Evolutionary conservation across 2,797 vertebrate species (phyloP).

Genomic region (Mionectes olivaceus): DNA sequence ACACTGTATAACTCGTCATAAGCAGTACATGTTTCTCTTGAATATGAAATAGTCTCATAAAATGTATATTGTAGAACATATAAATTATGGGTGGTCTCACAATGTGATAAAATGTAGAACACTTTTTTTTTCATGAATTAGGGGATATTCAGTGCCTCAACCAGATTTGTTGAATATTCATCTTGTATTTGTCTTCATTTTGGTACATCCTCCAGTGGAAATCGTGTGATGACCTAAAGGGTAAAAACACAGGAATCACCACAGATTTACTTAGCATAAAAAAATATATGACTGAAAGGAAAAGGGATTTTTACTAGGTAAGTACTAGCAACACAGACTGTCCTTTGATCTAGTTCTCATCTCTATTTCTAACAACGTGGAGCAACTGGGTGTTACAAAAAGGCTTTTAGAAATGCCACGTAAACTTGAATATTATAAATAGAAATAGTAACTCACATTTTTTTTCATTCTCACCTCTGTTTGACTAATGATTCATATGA

Average conservation of each 20-base stretch:
- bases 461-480: constrained; percentile 51
- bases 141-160: not conserved
- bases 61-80: not conserved
- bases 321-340: not conserved
- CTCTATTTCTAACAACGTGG: not conserved
- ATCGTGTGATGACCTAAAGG: not conserved
- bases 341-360: constrained; percentile 31
- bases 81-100: not conserved
- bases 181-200: not conserved
- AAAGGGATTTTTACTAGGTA: constrained; percentile 25
- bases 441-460: constrained; percentile 62
- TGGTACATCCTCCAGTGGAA: not conserved
- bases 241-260: constrained; percentile 19
- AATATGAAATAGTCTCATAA: constrained; percentile 10
- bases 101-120: not conserved
- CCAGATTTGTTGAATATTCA: not conserved
- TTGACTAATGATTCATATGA: constrained; percentile 64
- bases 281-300: constrained; percentile 31
- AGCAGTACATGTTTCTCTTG: not conserved
- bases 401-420: constrained; percentile 23
- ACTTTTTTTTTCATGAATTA: not conserved
- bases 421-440: constrained; percentile 50
- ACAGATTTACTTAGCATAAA: constrained; percentile 20
- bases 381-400: constrained; percentile 44
- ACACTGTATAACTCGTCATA: not conserved